phyloP scores from a whole-genome alignment of 2,113 vertebrate genomes.

The Anser brachyrhynchus region DNA sequence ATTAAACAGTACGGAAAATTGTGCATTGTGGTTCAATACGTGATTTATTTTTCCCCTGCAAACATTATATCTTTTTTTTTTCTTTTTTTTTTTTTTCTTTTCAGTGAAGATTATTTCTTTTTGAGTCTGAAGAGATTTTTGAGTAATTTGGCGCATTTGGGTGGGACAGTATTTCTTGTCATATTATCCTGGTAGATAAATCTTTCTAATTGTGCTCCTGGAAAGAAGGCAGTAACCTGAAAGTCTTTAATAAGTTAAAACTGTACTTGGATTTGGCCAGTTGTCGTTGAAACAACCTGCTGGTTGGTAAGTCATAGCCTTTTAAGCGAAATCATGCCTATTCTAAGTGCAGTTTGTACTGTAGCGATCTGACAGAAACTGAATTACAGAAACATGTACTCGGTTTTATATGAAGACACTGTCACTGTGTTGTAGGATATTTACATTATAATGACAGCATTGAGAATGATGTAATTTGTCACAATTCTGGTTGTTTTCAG shows the following conservation, averaged over 20 bases:
- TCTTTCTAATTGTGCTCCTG: not conserved
- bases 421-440: not conserved
- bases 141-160: not conserved
- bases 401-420: not conserved
- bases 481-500: not conserved
- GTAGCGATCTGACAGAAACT: not conserved
- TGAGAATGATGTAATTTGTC: not conserved
- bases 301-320: not conserved
- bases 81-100: not conserved
- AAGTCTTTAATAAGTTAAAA: not conserved
- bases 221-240: not conserved
- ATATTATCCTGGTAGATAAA: not conserved
- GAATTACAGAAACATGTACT: not conserved
- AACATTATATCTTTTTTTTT: not conserved
- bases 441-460: not conserved
- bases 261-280: not conserved
- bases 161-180: not conserved
- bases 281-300: not conserved
- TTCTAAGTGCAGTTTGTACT: not conserved
- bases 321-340: not conserved
- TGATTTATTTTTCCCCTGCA: not conserved
- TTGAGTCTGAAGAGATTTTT: not conserved
- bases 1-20: not conserved
- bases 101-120: not conserved
- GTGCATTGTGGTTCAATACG: not conserved